phyloP scores from a whole-genome alignment of 2,888 invertebrate species.

The Chirona hameri region DNA sequence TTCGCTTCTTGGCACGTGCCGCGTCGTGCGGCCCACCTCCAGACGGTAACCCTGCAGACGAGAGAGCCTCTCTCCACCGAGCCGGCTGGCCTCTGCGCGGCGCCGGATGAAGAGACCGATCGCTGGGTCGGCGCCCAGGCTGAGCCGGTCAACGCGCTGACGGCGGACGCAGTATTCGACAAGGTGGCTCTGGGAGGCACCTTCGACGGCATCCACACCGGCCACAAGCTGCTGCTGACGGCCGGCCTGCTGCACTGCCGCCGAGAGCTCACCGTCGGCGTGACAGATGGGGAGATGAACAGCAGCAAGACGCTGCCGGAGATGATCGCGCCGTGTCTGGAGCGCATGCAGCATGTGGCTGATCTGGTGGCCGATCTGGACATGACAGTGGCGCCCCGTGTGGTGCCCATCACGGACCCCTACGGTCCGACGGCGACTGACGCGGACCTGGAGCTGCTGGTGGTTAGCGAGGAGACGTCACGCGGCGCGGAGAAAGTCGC shows the following conservation, averaged over 20 bases:
- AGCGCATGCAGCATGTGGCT: slow-evolving; percentile 65
- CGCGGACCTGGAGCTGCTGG: slow-evolving; percentile 67
- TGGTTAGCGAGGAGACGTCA: slow-evolving; percentile 86
- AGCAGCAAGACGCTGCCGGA: slow-evolving; percentile 81
- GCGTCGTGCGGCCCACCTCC: background rate
- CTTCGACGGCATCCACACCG: slow-evolving; percentile 90
- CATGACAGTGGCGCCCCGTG: slow-evolving; percentile 66
- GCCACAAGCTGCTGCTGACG: slow-evolving; percentile 88
- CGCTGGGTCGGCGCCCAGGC: slow-evolving; percentile 70
- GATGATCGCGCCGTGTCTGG: slow-evolving; percentile 76
- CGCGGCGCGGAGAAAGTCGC: slow-evolving; percentile 83
- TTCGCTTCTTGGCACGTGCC: background rate
- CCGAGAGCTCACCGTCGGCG: slow-evolving; percentile 81
- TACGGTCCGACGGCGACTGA: slow-evolving; percentile 90
- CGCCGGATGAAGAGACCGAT: slow-evolving; percentile 51
- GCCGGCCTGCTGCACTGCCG: slow-evolving; percentile 74
- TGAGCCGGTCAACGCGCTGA: slow-evolving; percentile 59
- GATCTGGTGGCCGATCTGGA: slow-evolving; percentile 81
- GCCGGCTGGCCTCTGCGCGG: background rate
- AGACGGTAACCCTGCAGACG: background rate
- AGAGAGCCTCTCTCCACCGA: background rate
- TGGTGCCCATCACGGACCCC: slow-evolving; percentile 81
- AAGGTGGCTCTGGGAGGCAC: slow-evolving; percentile 91
- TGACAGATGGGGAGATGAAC: slow-evolving; percentile 73
- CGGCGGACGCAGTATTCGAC: slow-evolving; percentile 58